These are phyloP conservation scores for Diaphora mendica DNA, from an alignment of 2,888 invertebrate species.

Conservation along the genomic window DNA sequence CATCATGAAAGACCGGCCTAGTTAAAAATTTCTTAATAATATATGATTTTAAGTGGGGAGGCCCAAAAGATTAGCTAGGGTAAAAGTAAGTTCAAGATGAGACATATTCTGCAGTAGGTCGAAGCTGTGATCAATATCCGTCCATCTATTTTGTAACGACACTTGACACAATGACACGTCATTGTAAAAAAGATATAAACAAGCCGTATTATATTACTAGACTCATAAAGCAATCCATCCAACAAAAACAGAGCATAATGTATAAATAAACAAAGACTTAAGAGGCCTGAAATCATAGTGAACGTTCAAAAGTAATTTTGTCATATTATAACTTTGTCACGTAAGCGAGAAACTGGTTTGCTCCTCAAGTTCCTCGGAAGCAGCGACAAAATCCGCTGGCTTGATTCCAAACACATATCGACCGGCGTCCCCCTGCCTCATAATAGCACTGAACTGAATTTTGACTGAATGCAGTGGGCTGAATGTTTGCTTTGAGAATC, in stretches of 20 bases:
- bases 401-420: conserved; percentile 67
- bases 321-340: conserved; percentile 44
- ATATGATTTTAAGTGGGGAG: too few relatives aligned
- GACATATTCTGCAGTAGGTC: not conserved
- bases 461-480: conserved; percentile 46
- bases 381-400: conserved; percentile 58
- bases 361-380: conserved; percentile 49
- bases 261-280: conserved; percentile 7
- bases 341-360: conserved; percentile 43
- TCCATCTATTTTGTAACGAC: too few relatives aligned
- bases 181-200: not conserved
- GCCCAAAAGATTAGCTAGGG: too few relatives aligned
- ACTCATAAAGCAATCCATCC: not conserved
- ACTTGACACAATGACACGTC: too few relatives aligned
- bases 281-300: conserved; percentile 9
- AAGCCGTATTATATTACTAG: not conserved
- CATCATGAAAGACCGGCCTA: not conserved
- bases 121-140: not conserved
- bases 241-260: not conserved
- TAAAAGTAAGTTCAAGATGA: not conserved
- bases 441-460: conserved; percentile 57
- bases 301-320: conserved; percentile 41
- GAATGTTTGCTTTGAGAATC: conserved; percentile 28
- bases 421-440: conserved; percentile 49
- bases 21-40: too few relatives aligned